Evolutionary conservation across 2,113 vertebrate species (phyloP), one percentile per base, ranked within the genome.

Genomic region (Glaucomys volans): DNA sequence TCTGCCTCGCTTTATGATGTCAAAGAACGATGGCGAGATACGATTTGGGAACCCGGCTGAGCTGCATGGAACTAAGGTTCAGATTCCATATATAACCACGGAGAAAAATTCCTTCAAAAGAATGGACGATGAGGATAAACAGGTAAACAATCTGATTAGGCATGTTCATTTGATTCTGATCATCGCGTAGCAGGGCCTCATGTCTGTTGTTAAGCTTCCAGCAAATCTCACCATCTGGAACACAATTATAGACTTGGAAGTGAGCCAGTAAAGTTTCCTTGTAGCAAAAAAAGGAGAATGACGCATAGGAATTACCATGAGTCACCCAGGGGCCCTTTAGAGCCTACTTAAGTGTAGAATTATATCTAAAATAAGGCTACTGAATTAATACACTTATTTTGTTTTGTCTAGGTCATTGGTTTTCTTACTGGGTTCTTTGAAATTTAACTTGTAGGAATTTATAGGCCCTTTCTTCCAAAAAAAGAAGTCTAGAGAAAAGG

Each of bases 1-100:
- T 96, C 99, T 99, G 84, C 99, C 99, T 72, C 98, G 98, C 83
- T 99, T 99, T 98, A 94, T 98, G 90, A 99, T 99, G 20, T 97
- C 99, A 97, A 99, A 99, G 98, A 99, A 95, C 84, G 99, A 99
- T 75, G 95, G 97, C 76, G 99, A 99, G 95, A 95, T 97, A 35
- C 98, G 98, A 93, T 99, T 99, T 44, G 94, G 98, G n/a, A 97
- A 98, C 95, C 92, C 96, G 72, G 91, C 98, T 54, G 99, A 99
- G 50, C 96, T 95, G 80, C 99, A 98, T 89, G 98, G 98, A 86
- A 91, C 97, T 90, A 99, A 98, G 94, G 98, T 97, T 97, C 98
- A 98, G 96, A 96, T 97, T 96, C 97, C 98, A 87, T 98, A 99
- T 98, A 94, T 98, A 97, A 79, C 97, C 44, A 94, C 96, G 18